These are phyloP conservation scores for Clinocottus analis DNA, from an alignment of 2,113 vertebrate genomes.

Conservation along the genomic window DNA sequence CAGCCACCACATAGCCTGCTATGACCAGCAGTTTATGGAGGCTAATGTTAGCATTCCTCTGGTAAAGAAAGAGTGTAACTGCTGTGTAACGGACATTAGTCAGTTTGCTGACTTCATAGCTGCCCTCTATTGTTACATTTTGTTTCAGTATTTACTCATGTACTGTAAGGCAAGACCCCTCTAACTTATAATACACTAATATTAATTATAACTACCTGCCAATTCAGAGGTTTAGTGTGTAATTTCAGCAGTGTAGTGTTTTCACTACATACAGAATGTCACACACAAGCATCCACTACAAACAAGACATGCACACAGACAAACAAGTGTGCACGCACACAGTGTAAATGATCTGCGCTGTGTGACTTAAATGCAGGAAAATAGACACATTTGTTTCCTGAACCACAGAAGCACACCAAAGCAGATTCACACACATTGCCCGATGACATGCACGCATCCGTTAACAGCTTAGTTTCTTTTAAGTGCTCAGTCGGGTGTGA, in stretches of 20 bases:
- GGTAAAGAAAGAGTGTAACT: neutral
- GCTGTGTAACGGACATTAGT: neutral
- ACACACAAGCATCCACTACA: neutral
- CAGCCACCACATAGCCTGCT: neutral
- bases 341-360: rapidly evolving
- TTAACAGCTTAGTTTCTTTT: constrained; percentile 44
- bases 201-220: too few relatives aligned
- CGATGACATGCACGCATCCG: constrained; percentile 1
- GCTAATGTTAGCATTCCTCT: neutral
- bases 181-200: neutral
- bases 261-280: neutral
- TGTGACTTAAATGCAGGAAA: neutral
- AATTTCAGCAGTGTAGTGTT: neutral
- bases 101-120: neutral
- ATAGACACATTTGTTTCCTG: neutral
- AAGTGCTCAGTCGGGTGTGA: constrained; percentile 26
- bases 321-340: neutral
- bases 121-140: neutral
- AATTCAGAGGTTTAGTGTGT: too few relatives aligned
- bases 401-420: neutral
- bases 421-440: neutral
- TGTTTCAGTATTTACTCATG: neutral
- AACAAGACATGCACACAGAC: neutral
- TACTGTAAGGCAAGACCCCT: neutral
- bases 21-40: neutral